A percentile compares a stretch with the other conserved stretches of the same genome.
Conservation (phyloP, 2,113 vertebrate genomes). For the Ctenodactylus gundi region DNA sequence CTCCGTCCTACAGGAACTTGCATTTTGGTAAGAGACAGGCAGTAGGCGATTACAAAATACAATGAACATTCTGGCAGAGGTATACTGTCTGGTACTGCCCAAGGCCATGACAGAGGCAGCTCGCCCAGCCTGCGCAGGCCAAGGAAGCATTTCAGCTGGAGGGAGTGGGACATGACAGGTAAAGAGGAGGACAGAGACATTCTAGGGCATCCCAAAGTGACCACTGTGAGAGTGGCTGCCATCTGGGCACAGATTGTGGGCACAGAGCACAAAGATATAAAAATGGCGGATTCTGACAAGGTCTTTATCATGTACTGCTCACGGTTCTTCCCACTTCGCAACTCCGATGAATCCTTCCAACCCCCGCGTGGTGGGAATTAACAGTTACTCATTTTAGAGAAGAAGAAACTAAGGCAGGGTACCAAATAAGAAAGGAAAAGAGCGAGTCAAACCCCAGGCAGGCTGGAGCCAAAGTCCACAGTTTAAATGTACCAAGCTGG, state of each 20-base stretch:
- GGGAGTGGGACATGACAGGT: neutral
- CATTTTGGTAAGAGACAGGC: conserved; percentile 23
- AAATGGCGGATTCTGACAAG: neutral
- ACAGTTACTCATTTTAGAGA: neutral
- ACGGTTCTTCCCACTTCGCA: neutral
- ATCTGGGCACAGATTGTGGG: neutral
- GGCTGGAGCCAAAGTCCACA: neutral
- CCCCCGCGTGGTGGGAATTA: neutral
- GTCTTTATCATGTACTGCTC: neutral
- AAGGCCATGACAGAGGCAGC: neutral
- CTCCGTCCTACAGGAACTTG: neutral
- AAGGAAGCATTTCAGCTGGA: neutral
- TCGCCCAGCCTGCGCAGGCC: neutral
- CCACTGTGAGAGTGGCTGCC: neutral
- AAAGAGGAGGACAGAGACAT: neutral
- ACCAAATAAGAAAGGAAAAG: neutral
- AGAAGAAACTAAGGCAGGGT: neutral
- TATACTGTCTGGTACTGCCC: neutral
- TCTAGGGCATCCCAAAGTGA: neutral
- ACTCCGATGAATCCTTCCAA: neutral
- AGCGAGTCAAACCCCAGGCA: neutral
- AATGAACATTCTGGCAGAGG: neutral
- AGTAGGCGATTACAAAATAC: neutral
- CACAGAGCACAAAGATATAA: neutral
- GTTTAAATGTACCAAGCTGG: neutral